Evolutionary conservation across 1,140 invertebrate species (phyloP).

Genomic region (Lasioglossum baleicum): DNA sequence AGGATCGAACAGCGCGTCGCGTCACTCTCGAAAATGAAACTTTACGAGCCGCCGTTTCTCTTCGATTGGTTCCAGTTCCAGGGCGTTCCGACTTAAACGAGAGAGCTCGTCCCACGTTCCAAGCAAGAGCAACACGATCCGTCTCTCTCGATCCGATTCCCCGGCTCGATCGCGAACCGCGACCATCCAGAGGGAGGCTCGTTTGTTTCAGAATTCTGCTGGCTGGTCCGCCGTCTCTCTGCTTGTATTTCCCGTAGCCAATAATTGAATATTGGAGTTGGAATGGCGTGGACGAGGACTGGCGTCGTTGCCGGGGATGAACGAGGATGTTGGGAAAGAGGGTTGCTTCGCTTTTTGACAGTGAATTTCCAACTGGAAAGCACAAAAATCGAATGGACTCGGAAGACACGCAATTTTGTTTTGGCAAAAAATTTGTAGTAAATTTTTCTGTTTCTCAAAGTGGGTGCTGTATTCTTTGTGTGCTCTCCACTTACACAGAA

Average conservation of each 20-base stretch:
- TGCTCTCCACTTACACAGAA: no score
- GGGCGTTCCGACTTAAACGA: slow-evolving; percentile 43
- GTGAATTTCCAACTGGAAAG: no score
- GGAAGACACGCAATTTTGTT: no score
- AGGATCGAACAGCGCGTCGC: background rate
- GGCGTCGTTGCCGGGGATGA: no score
- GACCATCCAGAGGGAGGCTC: slow-evolving; percentile 40
- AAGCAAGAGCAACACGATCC: slow-evolving; percentile 4
- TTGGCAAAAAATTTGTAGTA: no score
- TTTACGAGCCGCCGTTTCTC: slow-evolving; percentile 14
- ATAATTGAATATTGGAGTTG: slow-evolving; percentile 74
- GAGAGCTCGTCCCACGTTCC: background rate
- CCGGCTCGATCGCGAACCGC: slow-evolving; percentile 41
- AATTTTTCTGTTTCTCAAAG: no score
- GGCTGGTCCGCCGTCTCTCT: slow-evolving; percentile 28
- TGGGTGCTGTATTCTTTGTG: no score
- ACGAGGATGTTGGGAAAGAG: no score
- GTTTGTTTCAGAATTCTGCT: slow-evolving; percentile 60
- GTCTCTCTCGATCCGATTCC: slow-evolving; percentile 26
- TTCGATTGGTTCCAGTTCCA: slow-evolving; percentile 13
- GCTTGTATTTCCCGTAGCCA: slow-evolving; percentile 56
- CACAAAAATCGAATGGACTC: no score
- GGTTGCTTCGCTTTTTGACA: no score
- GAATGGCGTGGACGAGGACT: slow-evolving; percentile 30
- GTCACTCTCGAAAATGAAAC: slow-evolving; percentile 1